Evolutionary conservation across 2,113 vertebrate species (phyloP).

Genomic region (Diadophis punctatus): DNA sequence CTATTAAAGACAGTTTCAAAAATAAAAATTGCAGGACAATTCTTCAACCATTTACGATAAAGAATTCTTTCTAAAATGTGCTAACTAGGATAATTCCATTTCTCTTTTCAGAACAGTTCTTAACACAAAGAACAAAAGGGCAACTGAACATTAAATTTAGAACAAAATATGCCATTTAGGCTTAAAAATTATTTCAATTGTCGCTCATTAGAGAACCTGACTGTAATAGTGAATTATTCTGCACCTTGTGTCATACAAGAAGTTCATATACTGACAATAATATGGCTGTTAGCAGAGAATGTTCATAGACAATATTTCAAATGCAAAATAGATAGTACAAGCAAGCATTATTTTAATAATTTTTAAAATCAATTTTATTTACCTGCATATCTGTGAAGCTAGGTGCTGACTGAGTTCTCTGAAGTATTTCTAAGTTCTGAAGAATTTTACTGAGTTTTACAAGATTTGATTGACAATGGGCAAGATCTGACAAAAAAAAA

Average conservation of each 20-base stretch:
- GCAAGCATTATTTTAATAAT: slow-evolving; percentile 32
- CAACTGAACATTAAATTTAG: background rate
- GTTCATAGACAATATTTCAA: background rate
- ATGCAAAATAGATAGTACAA: background rate
- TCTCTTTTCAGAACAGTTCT: background rate
- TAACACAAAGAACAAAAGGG: background rate
- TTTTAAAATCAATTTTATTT: slow-evolving; percentile 40
- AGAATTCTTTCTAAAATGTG: background rate
- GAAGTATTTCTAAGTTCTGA: slow-evolving; percentile 96
- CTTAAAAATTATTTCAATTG: background rate
- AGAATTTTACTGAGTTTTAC: slow-evolving; percentile 92
- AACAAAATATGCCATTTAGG: background rate
- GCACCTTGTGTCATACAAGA: background rate
- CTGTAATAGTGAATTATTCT: background rate
- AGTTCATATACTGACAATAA: slow-evolving; percentile 16
- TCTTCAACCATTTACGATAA: background rate
- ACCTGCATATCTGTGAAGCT: slow-evolving; percentile 96
- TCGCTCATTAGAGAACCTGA: background rate
- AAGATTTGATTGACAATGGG: slow-evolving; percentile 92
- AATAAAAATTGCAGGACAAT: background rate
- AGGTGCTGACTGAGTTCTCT: slow-evolving; percentile 96
- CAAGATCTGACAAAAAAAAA: slow-evolving; percentile 79
- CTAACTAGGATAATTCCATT: background rate
- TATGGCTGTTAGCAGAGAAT: background rate
- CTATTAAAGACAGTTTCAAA: background rate